Conservation (phyloP, 2,797 vertebrate species). For the Lithobates sylvaticus region DNA sequence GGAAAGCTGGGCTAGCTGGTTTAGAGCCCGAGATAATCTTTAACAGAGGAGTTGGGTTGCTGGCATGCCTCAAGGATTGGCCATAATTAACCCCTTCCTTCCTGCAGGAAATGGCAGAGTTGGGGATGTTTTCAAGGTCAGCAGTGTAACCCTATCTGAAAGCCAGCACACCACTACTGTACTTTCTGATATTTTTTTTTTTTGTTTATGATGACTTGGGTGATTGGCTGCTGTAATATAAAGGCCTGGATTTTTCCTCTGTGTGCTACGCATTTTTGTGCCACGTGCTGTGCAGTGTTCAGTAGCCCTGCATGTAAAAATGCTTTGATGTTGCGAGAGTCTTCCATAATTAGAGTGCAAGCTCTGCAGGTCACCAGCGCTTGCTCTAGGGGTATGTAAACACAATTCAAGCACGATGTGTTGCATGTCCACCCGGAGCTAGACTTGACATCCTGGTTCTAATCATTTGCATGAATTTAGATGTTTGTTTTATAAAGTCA, state of each 20-base stretch:
- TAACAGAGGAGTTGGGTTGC: conserved; percentile 65
- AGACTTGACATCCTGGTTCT: not conserved
- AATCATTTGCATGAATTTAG: not conserved
- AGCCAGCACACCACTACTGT: not conserved
- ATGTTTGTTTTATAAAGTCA: not conserved
- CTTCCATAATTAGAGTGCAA: conserved; percentile 20
- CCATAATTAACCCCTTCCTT: too few relatives aligned
- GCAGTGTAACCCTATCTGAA: not conserved
- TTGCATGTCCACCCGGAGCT: not conserved
- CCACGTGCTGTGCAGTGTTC: conserved; percentile 43
- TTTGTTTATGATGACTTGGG: not conserved
- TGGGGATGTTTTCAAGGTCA: conserved; percentile 35
- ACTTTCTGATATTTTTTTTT: not conserved
- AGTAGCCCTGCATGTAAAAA: not conserved
- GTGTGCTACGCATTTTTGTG: conserved; percentile 27
- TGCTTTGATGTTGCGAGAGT: conserved; percentile 8
- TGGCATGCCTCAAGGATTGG: conserved; percentile 56
- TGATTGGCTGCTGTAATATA: conserved; percentile 39
- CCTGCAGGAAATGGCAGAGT: not conserved
- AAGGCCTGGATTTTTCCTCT: conserved; percentile 49
- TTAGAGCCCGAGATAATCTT: conserved; percentile 56
- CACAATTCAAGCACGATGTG: not conserved
- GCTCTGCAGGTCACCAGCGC: conserved; percentile 11
- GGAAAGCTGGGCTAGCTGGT: not conserved
- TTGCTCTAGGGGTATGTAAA: not conserved